Base-by-base conservation (phyloP, 1,140 invertebrate species). In the Antheraea mylitta region DNA sequence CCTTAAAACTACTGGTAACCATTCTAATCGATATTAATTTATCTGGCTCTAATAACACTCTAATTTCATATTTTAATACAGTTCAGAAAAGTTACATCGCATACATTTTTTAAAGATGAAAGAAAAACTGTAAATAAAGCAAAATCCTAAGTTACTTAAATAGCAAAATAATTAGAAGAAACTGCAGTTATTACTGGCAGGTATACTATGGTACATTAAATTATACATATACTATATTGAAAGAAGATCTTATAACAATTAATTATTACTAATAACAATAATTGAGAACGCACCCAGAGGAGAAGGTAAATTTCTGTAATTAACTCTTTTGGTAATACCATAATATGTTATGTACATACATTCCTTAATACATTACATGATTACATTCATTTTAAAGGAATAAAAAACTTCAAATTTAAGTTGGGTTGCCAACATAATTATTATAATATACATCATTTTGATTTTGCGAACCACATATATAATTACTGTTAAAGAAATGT, bases 1-100 rank as follows among this genome's bases (percentile, higher is more conserved):
- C 67, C 86, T 88, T 89, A 90, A 74, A 82, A 75, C 87, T 91
- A 91, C 73, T 91, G 89, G 89, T 91, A 91, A 91, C 89, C 78
- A 89, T 86, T 72, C 74, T 77, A 81, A 81, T 77, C 79, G 77
- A 74, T 69, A 74, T 72, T 74, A 74, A 58, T 9, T 71, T 72
- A 69, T 66, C 64, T 69, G 69, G 71, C 67, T 70, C 66, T 70
- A 71, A 71, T 64, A 66, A 69, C 30, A 72, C 65, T 71, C 70
- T 53, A 45, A 65, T 9, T 45, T 65, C 18, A 65, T 65, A 48
- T 65, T 65, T 38, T 65, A 36, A 65, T 53, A 48, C 38, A 18
- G 53, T 65, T 53, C 45, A 13, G 45, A 53, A 19, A 18, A 65
- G 37, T 65, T 22, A 45, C 61, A 37, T 63, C n/a, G 37, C 30